A percentile compares a stretch with the other conserved stretches of the same genome.
phyloP scores from a whole-genome alignment of 2,113 vertebrate genomes.

The Polyodon spathula region DNA sequence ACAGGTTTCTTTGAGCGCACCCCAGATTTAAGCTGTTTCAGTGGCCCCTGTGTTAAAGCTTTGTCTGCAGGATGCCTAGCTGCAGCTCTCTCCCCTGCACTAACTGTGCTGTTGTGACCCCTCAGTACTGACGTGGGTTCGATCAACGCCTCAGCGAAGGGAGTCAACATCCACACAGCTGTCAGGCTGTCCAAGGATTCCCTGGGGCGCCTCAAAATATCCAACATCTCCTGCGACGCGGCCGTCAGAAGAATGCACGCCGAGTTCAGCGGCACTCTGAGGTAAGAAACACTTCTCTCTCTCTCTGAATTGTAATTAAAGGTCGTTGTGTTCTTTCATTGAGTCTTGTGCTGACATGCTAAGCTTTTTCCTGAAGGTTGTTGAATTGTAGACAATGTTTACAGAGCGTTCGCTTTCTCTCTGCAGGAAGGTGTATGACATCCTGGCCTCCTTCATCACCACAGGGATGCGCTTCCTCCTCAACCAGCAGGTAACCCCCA shows the following conservation, averaged over 20 bases:
- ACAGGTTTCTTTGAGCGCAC: too few relatives aligned
- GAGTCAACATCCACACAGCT: constrained; percentile 69
- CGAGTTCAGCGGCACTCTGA: constrained; percentile 74
- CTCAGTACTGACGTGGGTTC: constrained; percentile 73
- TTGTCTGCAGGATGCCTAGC: not conserved
- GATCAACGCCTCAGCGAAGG: constrained; percentile 82
- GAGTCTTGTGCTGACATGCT: not conserved
- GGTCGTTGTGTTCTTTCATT: not conserved
- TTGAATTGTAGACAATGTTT: too few relatives aligned
- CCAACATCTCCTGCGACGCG: constrained; percentile 73
- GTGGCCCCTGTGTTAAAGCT: not conserved
- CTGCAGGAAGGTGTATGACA: constrained; percentile 75
- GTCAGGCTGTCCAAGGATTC: constrained; percentile 62
- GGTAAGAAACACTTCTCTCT: constrained; percentile 40
- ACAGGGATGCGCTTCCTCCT: constrained; percentile 80
- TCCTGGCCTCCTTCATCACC: constrained; percentile 66
- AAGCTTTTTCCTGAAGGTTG: not conserved
- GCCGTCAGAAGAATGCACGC: constrained; percentile 67
- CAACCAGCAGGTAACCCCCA: constrained; percentile 83
- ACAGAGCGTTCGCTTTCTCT: constrained; percentile 22
- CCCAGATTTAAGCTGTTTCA: too few relatives aligned
- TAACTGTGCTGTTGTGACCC: constrained; percentile 1
- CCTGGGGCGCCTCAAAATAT: constrained; percentile 74
- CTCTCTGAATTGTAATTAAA: not conserved
- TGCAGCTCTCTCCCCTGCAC: not conserved